phyloP scores from a whole-genome alignment of 2,113 vertebrate species.

The Amazona guildingii region DNA sequence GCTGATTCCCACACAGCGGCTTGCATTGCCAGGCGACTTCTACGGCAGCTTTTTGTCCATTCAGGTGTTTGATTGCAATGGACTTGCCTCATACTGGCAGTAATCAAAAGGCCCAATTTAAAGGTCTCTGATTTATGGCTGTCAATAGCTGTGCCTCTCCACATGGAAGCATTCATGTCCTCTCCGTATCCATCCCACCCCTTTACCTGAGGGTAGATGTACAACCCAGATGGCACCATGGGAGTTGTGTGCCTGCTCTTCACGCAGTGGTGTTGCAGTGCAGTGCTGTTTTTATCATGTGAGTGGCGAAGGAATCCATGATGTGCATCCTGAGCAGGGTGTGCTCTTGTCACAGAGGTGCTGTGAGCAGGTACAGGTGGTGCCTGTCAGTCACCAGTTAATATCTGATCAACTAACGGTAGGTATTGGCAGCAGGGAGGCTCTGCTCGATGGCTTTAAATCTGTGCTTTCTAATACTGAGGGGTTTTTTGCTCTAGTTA shows the following conservation, averaged over 20 bases:
- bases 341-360: not conserved
- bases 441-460: not conserved
- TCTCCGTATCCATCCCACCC: not conserved
- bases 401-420: not conserved
- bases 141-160: not conserved
- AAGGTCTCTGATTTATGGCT: not conserved
- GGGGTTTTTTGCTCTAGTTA: not conserved
- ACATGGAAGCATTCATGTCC: not conserved
- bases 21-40: not conserved
- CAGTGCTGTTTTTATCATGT: accelerated
- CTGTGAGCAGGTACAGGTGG: accelerated
- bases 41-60: slow-evolving; percentile 1
- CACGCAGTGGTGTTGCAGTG: accelerated
- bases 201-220: too few relatives aligned
- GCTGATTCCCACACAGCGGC: not conserved
- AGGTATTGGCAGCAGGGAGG: not conserved
- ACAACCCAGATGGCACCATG: not conserved
- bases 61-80: not conserved
- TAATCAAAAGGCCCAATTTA: not conserved
- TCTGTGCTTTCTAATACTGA: not conserved
- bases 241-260: not conserved
- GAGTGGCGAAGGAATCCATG: accelerated
- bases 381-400: not conserved
- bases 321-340: accelerated
- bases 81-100: not conserved